phyloP scores from a whole-genome alignment of 1,140 invertebrate species.

The Agrilus planipennis region DNA sequence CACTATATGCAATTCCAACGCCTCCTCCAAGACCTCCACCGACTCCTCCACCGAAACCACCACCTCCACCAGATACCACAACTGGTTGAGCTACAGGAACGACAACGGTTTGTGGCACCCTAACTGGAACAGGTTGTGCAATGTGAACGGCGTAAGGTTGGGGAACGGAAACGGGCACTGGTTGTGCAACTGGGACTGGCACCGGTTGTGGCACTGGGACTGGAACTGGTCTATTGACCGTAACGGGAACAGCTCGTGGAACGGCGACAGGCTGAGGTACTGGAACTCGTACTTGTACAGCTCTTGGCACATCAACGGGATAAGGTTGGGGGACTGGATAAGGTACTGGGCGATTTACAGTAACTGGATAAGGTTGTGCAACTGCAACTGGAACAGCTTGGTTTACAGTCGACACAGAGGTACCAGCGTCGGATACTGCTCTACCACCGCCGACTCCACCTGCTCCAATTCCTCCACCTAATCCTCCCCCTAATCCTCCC shows the following conservation, averaged over 20 bases:
- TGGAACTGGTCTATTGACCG: not conserved
- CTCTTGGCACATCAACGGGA: not conserved
- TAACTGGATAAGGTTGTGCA: slow-evolving; percentile 2
- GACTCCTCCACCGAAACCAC: not conserved
- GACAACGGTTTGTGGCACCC: slow-evolving; percentile 3
- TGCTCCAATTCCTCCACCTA: not conserved
- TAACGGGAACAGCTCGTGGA: slow-evolving; percentile 1
- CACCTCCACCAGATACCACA: not conserved
- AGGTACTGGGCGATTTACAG: not conserved
- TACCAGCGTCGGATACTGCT: not conserved
- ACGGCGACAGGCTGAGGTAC: not conserved
- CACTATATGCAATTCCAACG: not conserved
- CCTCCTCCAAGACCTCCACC: not conserved
- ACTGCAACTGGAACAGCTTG: slow-evolving; percentile 7
- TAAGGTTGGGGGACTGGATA: not conserved
- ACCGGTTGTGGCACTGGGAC: not conserved
- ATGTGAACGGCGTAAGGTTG: not conserved
- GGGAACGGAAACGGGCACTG: not conserved
- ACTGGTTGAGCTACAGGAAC: slow-evolving; percentile 1
- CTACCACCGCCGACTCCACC: not conserved
- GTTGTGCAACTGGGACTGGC: not conserved
- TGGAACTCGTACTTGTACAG: slow-evolving; percentile 1
- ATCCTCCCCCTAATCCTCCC: not conserved
- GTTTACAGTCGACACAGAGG: slow-evolving; percentile 1
- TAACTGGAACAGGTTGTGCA: slow-evolving; percentile 4